Base-by-base conservation (phyloP, 2,797 vertebrate genomes). In the Pteropus rufus region DNA sequence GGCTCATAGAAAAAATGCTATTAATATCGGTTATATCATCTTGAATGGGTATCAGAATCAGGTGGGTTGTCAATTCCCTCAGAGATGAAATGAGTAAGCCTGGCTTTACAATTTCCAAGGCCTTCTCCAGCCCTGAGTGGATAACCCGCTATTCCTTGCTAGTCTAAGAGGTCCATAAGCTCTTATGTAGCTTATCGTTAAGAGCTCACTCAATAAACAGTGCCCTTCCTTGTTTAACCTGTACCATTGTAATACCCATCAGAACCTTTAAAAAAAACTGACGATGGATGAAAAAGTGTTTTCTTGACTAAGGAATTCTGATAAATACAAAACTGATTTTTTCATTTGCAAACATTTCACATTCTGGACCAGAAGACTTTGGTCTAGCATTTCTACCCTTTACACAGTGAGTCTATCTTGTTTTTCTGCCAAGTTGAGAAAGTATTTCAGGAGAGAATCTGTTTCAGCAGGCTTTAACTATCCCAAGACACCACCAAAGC, bases 321-420 rank as follows among this genome's bases (percentile, higher is more conserved):
- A 72, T 83, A 73, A 3, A 95, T 3, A 19, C 3, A 23, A 70
- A 92, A 95, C 19, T 62, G 52, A 86, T 86, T 97, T 97, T 56
- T 56, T 56, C 96, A 96, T 95, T 72, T 70, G 19, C 19, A 64
- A 91, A 92, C 64, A 65, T 62, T 77, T 91, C 92, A 76, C 16
- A 56, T 89, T 96, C 41, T 65, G 46, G 24, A 65, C 46, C 26
- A 14, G 10, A 1, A 67, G 49, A 70, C 65, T 72, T 46, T 80
- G 52, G 54, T 65, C 49, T 2, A 26, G 23, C 46, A 70, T 80
- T 83, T 93, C 54, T 73, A 12, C 10, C 19, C 26, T 7, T 41
- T 69, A 54, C 11, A 7, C 8, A 23, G 23, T 36, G 56, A 52
- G 7, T 23, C n/a, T 65, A 21, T 31, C 31, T 67, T 86, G 26